Base-by-base conservation (phyloP, 2,113 vertebrate species). In the Fregata magnificens region DNA sequence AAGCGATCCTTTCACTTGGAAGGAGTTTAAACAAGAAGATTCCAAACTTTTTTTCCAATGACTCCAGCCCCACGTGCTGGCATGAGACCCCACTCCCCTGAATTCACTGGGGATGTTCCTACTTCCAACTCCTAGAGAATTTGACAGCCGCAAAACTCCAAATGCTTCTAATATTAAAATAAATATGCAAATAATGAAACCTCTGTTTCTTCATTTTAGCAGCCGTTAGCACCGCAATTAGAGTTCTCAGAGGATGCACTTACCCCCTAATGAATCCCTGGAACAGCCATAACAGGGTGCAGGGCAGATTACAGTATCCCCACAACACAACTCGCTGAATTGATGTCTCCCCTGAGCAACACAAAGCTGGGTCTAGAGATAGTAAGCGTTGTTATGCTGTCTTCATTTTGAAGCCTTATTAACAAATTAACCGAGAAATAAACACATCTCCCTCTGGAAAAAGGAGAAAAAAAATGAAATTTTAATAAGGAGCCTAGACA, bases 181-280 rank as follows among this genome's bases (percentile, higher is more conserved):
- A 93, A 95, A 91, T 36, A 90, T 0, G 0, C 53, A 93, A 95
- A 87, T 82, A 95, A 95, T 61, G 49, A 89, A 95, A 87, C 45
- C 73, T 89, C 88, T 36, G 45, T 85, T 97, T 87, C 81, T 93
- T 81, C n/a, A 22, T 70, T 86, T 93, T 32, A 82, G 53, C 63
- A 87, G 86, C 67, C 1, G 7, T 85, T 80, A 89, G 92, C 53
- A 73, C 7, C 0, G 7, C 93, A 95, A 97, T 96, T 94, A 96
- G 66, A 91, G 71, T 62, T 93, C 91, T 96, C 78, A 0, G 22
- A 94, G 93, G 91, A 96, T 31, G 32, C 55, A 86, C 63, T 86
- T 91, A 67, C 32, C 72, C 94, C 86, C 84, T 91, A 97, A 96
- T 93, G 94, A 96, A 88, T 97, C 87, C 89, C 87, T 89, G 78